Base-by-base conservation (phyloP, 2,888 invertebrate genomes). In the Drosophila putrida region DNA sequence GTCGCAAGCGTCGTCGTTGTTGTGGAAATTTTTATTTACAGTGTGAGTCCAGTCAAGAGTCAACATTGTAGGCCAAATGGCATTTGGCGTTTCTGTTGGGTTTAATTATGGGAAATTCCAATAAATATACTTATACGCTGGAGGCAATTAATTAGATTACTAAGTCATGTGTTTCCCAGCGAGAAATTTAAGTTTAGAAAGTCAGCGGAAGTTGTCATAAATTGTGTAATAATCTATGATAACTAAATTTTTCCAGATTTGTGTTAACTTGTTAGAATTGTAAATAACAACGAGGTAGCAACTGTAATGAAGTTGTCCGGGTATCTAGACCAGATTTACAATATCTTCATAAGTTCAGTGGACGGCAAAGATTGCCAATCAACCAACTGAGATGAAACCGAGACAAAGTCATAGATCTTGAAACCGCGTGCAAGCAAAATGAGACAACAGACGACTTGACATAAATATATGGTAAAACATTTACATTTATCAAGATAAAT, bases 401-500 rank as follows among this genome's bases (percentile, higher is more conserved):
- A 44, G 25, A 51, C 55, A 53, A 31, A 44, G 53, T 55, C 65
- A 79, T 86, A 76, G 78, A 84, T 82, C 82, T 82, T 64, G 65
- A 41, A 36, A 68, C 70, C 81, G 87, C 81, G 74, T 76, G 74
- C 70, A 74, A 80, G 77, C 71, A 80, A 88, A 88, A 88, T 82
- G 83, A 82, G 85, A 88, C 80, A 80, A 88, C 73, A 75, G 70
- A 72, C 76, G 67, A 47, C 59, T 75, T 78, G 89, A 89, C 89
- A 89, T 77, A 85, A 88, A 85, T 88, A 84, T 84, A 89, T 82
- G 73, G 89, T 79, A 77, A 77, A 79, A 79, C 85, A 85, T 89
- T 89, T 89, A 87, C 88, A 85, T 89, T 88, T 82, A 89, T 79
- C 88, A 89, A 89, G 85, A 85, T 85, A 82, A 89, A 85, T 85